Base-by-base conservation (phyloP, 2,888 invertebrate genomes). In the Carpatolechia fugitivella region DNA sequence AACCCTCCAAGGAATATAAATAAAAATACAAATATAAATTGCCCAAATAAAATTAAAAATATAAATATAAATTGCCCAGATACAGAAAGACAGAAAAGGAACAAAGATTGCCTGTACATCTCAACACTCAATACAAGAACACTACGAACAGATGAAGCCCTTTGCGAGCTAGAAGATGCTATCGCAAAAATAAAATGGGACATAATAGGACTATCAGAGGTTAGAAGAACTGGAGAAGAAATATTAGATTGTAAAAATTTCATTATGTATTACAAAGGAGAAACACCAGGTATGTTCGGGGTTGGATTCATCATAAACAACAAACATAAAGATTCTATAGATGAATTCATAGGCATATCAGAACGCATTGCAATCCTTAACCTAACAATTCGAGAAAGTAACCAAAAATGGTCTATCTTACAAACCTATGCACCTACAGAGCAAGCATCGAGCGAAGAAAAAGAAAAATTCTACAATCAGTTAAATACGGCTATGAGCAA, bases 261-360 rank as follows among this genome's bases (percentile, higher is more conserved):
- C 33, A 33, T 33, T 6, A 2, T 33, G 3, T 33, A 33, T 8
- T 33, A 6, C 8, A 33, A 33, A 33, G 54, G 52, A 40, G 20
- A 16, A 20, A 18, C 52, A 10, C 24, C 41, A 10, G 54, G 52
- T 14, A 18, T 36, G 16, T 44, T 48, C 13, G 49, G 57, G 5
- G 44, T 52, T 0, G 57, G 57, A 29, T 55, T 56, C 16, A 11
- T 54, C 24, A 54, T 58, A n/a, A n/a, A n/a, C n/a, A n/a, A n/a
- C n/a, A n/a, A n/a, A n/a, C n/a, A n/a, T n/a, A n/a, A n/a, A n/a
- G n/a, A 54, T 29, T 50, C 55, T 16, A 58, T 58, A 3, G 47
- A 51, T 0, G 54, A 54, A 14, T 56, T 58, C 44, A 18, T 13
- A 2, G 51, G 55, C 14, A 53, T 51, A 16, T 55, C 58, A n/a